Evolutionary conservation across 2,888 invertebrate genomes (phyloP).

Genomic region (Ceratothoa steindachneri): DNA sequence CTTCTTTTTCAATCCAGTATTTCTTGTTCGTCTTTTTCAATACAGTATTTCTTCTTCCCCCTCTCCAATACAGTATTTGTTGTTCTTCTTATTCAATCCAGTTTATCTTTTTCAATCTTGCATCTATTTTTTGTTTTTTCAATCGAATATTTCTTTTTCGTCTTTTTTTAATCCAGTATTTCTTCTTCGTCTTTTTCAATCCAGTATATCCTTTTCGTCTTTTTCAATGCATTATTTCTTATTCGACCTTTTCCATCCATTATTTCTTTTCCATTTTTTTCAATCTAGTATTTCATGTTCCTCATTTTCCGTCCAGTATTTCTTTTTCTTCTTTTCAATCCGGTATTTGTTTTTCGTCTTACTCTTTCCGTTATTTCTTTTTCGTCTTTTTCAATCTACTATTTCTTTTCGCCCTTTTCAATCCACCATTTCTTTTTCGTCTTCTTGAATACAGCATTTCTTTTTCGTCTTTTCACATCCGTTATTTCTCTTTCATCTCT

Average conservation of each 20-base stretch:
- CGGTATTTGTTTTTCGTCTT: not conserved
- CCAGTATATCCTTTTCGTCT: not conserved
- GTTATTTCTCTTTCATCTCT: not conserved
- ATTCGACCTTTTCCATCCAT: not conserved
- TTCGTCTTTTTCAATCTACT: not conserved
- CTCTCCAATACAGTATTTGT: too few relatives aligned
- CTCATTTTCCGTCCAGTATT: not conserved
- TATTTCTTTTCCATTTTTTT: not conserved
- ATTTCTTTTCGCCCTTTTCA: not conserved
- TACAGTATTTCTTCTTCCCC: too few relatives aligned
- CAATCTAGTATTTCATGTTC: not conserved
- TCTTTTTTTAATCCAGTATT: not conserved
- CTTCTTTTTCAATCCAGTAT: too few relatives aligned
- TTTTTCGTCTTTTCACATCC: not conserved
- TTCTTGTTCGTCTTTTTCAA: too few relatives aligned
- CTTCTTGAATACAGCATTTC: too few relatives aligned
- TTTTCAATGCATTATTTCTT: not conserved
- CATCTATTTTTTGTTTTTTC: too few relatives aligned
- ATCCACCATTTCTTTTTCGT: too few relatives aligned
- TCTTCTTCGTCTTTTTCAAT: not conserved
- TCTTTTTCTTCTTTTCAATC: not conserved
- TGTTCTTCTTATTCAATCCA: too few relatives aligned
- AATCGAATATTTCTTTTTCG: too few relatives aligned
- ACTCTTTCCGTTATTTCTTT: not conserved
- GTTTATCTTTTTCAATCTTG: too few relatives aligned